phyloP scores from a whole-genome alignment of 2,113 vertebrate species.

The Narcine bancroftii region DNA sequence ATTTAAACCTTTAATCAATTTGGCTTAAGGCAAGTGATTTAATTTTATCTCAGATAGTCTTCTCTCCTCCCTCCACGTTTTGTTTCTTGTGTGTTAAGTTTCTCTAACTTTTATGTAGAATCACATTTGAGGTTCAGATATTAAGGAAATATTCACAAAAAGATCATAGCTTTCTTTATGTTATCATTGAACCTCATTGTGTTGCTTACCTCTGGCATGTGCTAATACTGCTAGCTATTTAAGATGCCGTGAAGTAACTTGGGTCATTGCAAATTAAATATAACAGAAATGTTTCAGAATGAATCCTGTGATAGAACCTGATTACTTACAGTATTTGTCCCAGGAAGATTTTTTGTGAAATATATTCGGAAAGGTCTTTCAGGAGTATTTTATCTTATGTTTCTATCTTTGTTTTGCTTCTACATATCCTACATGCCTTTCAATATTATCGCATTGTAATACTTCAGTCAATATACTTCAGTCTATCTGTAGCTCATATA shows the following conservation, averaged over 20 bases:
- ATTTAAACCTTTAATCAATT: background rate
- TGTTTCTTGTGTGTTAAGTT: background rate
- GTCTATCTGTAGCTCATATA: background rate
- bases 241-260: background rate
- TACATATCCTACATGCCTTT: background rate
- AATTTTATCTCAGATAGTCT: background rate
- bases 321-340: background rate
- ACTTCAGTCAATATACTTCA: background rate
- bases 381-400: background rate
- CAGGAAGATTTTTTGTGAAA: background rate
- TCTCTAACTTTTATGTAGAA: background rate
- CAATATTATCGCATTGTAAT: background rate
- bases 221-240: background rate
- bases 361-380: background rate
- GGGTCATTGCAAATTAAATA: constrained; percentile 6
- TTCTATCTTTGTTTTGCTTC: background rate
- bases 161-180: background rate
- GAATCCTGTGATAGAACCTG: background rate
- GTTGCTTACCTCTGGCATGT: background rate
- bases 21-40: background rate
- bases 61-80: background rate
- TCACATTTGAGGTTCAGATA: background rate
- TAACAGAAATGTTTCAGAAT: background rate
- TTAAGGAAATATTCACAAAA: background rate
- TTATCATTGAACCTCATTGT: background rate